Base-by-base conservation (phyloP, 2,888 invertebrate species). In the Phaonia tiefii region DNA sequence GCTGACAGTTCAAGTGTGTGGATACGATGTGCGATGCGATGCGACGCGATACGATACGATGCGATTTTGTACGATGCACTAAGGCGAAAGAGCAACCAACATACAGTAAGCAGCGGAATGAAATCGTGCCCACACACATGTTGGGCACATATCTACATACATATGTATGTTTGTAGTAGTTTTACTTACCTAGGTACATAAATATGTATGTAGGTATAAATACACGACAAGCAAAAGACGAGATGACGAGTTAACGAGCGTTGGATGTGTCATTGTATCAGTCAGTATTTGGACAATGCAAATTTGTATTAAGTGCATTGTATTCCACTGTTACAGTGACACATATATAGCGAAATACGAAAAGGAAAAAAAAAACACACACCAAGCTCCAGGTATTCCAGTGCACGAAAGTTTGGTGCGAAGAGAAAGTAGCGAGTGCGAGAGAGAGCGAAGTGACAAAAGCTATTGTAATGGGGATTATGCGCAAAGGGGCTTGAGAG, bases 301-400 rank as follows among this genome's bases (percentile, higher is more conserved):
- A 63, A 67, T 67, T 58, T 67, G 8, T 67, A 77, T 82, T 79
- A 73, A 75, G 58, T 79, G 76, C 81, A 80, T 73, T 51, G 72
- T 84, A 83, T 88, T 89, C 88, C 89, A 88, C 87, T 89, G 89
- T 87, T 87, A 89, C 88, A 89, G 86, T 89, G 89, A 89, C 88
- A 89, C 84, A 88, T 8, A 54, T 58, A 26, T 42, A 72, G 67
- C 60, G 60, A 60, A 44, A 25, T 63, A 37, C 65, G 17, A 72
- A 10, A 56, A 75, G 1, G 15, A 75, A 11, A 75, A 60, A 49
- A 65, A 4, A 51, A 10, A 58, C 39, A 49, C 13, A 37, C 4
- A 31, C 51, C 7, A 56, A 70, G 26, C 37, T 51, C 66, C 46
- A 67, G 51, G 51, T 67, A 67, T 67, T 67, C 51, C 66, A 46